Evolutionary conservation across 2,797 vertebrate species (phyloP).

Genomic region (Sandelia bainsii): DNA sequence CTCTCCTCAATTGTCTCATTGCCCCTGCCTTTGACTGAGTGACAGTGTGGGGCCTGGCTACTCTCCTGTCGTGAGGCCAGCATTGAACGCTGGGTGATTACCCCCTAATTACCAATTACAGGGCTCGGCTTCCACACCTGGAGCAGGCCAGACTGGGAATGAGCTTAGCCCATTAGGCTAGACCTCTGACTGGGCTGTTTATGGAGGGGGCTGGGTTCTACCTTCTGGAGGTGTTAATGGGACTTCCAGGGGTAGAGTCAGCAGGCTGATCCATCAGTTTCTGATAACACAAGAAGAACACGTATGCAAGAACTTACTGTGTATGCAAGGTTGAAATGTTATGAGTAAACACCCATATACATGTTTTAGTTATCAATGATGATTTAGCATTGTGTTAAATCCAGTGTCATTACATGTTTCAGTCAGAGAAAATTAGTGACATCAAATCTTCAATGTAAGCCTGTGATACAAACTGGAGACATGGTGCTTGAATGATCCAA

Average conservation of each 20-base stretch:
- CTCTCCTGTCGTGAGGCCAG: slow-evolving; percentile 72
- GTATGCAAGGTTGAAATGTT: background rate
- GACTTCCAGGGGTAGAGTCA: slow-evolving; percentile 66
- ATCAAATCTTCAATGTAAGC: no score
- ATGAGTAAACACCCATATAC: background rate
- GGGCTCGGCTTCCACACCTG: slow-evolving; percentile 81
- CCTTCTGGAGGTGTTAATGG: slow-evolving; percentile 81
- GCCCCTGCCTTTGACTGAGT: slow-evolving; percentile 56
- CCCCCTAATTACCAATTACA: slow-evolving; percentile 86
- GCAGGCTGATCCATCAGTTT: slow-evolving; percentile 58
- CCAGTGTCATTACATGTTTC: background rate
- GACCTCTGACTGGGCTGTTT: slow-evolving; percentile 82
- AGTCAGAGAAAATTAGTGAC: background rate
- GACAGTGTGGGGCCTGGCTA: slow-evolving; percentile 68
- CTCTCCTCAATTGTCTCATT: slow-evolving; percentile 30
- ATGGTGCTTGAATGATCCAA: background rate
- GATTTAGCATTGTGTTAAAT: background rate
- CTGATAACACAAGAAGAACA: slow-evolving; percentile 39
- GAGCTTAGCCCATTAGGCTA: slow-evolving; percentile 78
- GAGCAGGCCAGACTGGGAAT: slow-evolving; percentile 81
- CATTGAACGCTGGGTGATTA: slow-evolving; percentile 77
- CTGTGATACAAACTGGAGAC: background rate
- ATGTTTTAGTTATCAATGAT: background rate
- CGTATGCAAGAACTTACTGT: background rate
- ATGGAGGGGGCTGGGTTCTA: slow-evolving; percentile 76